Percentiles rank a stretch among this genome's conserved stretches.
These are phyloP conservation scores for Dromococcyx pavoninus DNA, from an alignment of 2,797 vertebrate genomes.

Conservation along the genomic window DNA sequence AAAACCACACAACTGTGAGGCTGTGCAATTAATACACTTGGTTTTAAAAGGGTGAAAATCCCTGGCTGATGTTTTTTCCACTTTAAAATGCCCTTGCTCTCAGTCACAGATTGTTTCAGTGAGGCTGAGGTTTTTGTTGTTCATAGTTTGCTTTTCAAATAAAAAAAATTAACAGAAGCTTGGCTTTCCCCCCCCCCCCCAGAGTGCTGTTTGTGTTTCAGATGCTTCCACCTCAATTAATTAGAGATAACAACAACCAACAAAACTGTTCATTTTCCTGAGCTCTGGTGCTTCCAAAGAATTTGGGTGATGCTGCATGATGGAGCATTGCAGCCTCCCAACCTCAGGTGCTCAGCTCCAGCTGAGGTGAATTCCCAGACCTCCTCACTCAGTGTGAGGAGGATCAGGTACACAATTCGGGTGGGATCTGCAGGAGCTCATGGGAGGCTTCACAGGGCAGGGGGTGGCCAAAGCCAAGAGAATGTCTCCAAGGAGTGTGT, in stretches of 20 bases:
- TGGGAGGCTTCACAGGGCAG: rapidly evolving
- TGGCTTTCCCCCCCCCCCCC: rapidly evolving
- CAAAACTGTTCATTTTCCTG: neutral
- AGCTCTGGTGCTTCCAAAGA: neutral
- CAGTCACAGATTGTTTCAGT: neutral
- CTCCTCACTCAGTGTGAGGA: rapidly evolving
- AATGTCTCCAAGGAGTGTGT: neutral
- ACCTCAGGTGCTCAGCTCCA: neutral
- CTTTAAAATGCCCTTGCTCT: neutral
- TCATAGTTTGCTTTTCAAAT: neutral
- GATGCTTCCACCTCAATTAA: neutral
- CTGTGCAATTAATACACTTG: neutral
- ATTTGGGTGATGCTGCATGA: neutral
- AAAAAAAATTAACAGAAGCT: neutral
- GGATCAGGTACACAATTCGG: rapidly evolving
- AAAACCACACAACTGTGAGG: neutral
- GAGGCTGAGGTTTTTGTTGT: neutral
- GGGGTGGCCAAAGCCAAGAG: neutral
- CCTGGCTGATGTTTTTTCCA: neutral
- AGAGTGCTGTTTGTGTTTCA: neutral
- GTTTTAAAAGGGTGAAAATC: neutral
- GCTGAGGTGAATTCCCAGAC: neutral
- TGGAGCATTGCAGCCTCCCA: neutral
- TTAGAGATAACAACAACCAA: neutral
- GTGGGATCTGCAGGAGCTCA: neutral